phyloP scores from a whole-genome alignment of 2,797 vertebrate species.

The Crypturellus tataupa region DNA sequence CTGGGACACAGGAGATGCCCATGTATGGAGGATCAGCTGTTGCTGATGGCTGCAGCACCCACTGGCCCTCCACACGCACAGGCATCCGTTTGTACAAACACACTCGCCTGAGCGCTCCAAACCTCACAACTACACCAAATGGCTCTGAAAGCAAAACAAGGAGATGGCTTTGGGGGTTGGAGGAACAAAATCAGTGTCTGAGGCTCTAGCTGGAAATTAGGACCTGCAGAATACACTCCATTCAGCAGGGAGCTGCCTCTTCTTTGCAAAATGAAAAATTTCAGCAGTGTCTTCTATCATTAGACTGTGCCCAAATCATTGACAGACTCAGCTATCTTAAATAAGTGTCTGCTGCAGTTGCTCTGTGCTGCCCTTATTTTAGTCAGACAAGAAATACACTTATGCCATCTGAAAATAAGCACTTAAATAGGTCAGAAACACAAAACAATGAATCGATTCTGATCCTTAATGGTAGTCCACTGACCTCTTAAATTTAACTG shows the following conservation, averaged over 20 bases:
- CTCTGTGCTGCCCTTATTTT: neutral
- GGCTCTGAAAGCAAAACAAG: neutral
- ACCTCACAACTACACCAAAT: accelerated
- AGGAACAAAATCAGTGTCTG: no score
- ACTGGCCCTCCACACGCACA: neutral
- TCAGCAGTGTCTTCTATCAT: accelerated
- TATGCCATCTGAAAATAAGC: neutral
- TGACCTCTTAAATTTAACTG: neutral
- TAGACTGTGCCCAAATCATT: neutral
- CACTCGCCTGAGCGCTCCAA: accelerated
- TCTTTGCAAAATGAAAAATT: neutral
- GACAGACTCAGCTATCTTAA: neutral
- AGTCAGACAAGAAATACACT: neutral
- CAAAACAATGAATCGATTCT: neutral
- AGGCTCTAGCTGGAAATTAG: accelerated
- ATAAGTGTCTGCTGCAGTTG: accelerated
- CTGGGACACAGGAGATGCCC: neutral
- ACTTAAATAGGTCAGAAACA: neutral
- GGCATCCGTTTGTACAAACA: accelerated
- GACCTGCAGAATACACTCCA: neutral
- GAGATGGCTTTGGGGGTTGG: no score
- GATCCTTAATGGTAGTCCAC: neutral
- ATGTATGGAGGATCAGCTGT: no score
- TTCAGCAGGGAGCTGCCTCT: neutral
- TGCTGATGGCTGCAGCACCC: neutral